These are phyloP conservation scores for Eudemis profundana DNA, from an alignment of 2,888 invertebrate species.

Conservation along the genomic window DNA sequence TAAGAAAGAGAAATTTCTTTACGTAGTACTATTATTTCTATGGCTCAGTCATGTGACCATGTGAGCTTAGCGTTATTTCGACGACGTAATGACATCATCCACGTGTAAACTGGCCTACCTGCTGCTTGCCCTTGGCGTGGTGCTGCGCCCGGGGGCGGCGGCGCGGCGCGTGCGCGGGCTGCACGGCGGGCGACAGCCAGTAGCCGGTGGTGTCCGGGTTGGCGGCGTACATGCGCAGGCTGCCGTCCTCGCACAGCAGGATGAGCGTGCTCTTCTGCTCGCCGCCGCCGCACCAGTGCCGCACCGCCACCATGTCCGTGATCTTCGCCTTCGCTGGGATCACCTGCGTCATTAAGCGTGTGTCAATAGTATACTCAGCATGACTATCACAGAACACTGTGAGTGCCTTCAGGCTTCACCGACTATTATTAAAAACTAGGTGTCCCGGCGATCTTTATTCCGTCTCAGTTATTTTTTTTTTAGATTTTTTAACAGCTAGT, in stretches of 20 bases:
- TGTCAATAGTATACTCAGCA: neutral
- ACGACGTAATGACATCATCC: no score
- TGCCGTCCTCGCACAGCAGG: constrained; percentile 97
- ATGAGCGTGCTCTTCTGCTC: constrained; percentile 96
- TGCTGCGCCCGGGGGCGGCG: constrained; percentile 64
- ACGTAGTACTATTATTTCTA: no score
- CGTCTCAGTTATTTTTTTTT: no score
- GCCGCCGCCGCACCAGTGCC: constrained; percentile 92
- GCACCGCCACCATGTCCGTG: constrained; percentile 97
- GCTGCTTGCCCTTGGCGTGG: constrained; percentile 71
- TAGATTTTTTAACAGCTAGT: no score
- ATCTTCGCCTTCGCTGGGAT: constrained; percentile 97
- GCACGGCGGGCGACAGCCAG: constrained; percentile 87
- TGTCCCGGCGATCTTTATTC: no score
- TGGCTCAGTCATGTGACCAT: no score
- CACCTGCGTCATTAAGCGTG: constrained; percentile 63
- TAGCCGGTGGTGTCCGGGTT: constrained; percentile 92
- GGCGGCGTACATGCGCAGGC: constrained; percentile 96
- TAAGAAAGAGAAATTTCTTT: no score
- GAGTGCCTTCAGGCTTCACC: no score
- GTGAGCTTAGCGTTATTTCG: no score
- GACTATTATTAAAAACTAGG: no score
- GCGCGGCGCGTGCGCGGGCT: constrained; percentile 75
- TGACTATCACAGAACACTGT: no score
- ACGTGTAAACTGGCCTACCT: no score